Evolutionary conservation across 1,140 invertebrate genomes (phyloP).

Genomic region (Dendrolimus kikuchii): DNA sequence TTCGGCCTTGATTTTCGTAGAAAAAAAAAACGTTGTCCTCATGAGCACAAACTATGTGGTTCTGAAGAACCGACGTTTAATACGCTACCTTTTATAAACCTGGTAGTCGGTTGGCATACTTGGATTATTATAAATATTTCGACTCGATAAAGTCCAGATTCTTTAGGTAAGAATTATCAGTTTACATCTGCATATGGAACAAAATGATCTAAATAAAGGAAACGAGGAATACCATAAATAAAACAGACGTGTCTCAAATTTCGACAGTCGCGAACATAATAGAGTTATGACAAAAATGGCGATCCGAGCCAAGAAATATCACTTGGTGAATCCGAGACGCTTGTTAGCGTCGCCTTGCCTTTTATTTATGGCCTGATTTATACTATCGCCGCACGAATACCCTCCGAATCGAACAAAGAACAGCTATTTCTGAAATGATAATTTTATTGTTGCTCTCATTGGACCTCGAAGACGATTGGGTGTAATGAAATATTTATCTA

Average conservation of each 20-base stretch:
- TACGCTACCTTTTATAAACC: too few relatives aligned
- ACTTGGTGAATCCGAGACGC: conserved; percentile 64
- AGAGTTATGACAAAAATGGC: conserved; percentile 70
- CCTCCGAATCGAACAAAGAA: conserved; percentile 40
- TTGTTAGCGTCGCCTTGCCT: conserved; percentile 58
- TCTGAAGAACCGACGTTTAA: too few relatives aligned
- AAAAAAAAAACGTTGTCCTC: too few relatives aligned
- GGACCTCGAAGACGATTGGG: too few relatives aligned
- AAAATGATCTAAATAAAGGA: conserved; percentile 6
- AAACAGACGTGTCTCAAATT: conserved; percentile 56
- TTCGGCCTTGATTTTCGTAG: too few relatives aligned
- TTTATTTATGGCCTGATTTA: conserved; percentile 70
- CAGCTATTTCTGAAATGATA: conserved; percentile 31
- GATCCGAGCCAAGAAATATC: conserved; percentile 54
- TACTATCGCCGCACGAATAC: conserved; percentile 55
- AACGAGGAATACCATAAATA: conserved; percentile 31
- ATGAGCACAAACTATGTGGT: too few relatives aligned
- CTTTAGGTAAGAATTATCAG: too few relatives aligned
- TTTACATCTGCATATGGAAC: too few relatives aligned
- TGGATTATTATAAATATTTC: too few relatives aligned
- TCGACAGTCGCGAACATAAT: conserved; percentile 57
- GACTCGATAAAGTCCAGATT: too few relatives aligned
- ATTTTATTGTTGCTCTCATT: conserved; percentile 21
- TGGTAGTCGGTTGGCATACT: too few relatives aligned
- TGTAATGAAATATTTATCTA: too few relatives aligned